A percentile compares a stretch with the other conserved stretches of the same genome.
These are phyloP conservation scores for Lates japonicus DNA, from an alignment of 2,797 vertebrate genomes.

Conservation along the genomic window DNA sequence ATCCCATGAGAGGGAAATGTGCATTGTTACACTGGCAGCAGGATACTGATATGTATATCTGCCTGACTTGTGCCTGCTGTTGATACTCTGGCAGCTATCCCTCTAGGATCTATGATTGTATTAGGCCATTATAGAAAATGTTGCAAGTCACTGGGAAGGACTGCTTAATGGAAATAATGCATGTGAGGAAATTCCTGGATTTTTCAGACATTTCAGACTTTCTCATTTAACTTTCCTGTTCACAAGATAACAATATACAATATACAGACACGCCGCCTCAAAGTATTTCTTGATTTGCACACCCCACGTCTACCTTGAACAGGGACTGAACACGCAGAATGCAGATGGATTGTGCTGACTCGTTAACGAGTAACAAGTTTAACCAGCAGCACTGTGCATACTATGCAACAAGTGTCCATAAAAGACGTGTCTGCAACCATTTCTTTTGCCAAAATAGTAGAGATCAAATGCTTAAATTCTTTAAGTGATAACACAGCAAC, in stretches of 20 bases:
- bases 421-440: background rate
- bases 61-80: background rate
- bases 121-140: slow-evolving; percentile 1
- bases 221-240: background rate
- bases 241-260: background rate
- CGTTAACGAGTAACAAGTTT: background rate
- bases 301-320: background rate
- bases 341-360: background rate
- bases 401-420: slow-evolving; percentile 47
- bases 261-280: background rate
- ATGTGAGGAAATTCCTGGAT: background rate
- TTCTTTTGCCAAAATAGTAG: background rate
- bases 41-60: no score
- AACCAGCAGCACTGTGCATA: background rate
- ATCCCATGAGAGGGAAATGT: no score
- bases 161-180: background rate
- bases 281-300: background rate
- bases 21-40: no score
- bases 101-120: background rate
- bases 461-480: background rate
- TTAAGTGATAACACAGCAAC: background rate
- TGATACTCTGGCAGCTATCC: background rate
- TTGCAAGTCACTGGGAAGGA: background rate
- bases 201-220: background rate
- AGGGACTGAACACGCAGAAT: background rate